A percentile compares a stretch with the other conserved stretches of the same genome.
Evolutionary conservation across 2,888 invertebrate species (phyloP).

Genomic region (Drosophila peninsularis): DNA sequence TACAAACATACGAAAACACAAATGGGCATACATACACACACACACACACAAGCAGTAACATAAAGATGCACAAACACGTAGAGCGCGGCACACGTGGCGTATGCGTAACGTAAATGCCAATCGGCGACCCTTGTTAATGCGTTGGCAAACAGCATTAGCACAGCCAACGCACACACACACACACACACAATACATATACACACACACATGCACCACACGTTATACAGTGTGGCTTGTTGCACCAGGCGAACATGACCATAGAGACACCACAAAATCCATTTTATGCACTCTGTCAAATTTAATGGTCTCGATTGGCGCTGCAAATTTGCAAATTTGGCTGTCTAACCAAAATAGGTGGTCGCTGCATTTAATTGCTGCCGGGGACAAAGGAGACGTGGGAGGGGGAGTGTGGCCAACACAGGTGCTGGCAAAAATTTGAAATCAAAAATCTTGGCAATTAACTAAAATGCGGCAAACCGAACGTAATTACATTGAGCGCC

Average conservation of each 20-base stretch:
- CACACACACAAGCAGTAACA: conserved; percentile 12
- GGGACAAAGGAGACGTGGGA: background rate
- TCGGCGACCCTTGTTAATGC: conserved; percentile 67
- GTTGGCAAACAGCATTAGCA: conserved; percentile 75
- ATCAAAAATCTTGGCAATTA: conserved; percentile 41
- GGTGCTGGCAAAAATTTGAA: conserved; percentile 13
- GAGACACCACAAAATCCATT: conserved; percentile 56
- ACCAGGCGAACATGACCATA: conserved; percentile 56
- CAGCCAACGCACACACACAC: conserved; percentile 29
- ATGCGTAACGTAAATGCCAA: conserved; percentile 63
- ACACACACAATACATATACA: too few relatives aligned
- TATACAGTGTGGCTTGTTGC: conserved; percentile 26
- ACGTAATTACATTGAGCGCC: conserved; percentile 36
- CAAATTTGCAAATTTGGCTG: conserved; percentile 70
- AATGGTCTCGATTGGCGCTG: conserved; percentile 68
- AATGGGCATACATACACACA: conserved; percentile 9
- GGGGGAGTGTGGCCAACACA: conserved; percentile 13
- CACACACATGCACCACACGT: too few relatives aligned
- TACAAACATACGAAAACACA: conserved; percentile 12
- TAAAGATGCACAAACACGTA: conserved; percentile 12
- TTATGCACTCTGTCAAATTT: conserved; percentile 60
- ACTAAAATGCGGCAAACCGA: conserved; percentile 36
- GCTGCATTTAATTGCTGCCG: conserved; percentile 64
- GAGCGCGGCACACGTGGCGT: conserved; percentile 62
- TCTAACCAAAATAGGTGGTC: conserved; percentile 57